phyloP scores from a whole-genome alignment of 2,888 invertebrate genomes.

The Ecdyonurus torrentis region DNA sequence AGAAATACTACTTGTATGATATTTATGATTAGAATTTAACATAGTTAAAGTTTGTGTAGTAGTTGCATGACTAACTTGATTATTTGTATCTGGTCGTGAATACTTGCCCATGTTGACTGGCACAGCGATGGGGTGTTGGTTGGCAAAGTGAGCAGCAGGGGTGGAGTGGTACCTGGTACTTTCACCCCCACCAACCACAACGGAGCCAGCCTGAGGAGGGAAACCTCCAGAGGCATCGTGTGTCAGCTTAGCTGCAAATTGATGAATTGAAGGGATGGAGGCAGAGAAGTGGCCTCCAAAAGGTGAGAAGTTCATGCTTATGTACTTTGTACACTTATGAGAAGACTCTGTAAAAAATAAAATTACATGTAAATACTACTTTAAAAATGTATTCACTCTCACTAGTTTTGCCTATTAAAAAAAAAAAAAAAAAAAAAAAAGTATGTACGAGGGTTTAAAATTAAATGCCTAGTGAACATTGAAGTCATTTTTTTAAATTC shows the following conservation, averaged over 20 bases:
- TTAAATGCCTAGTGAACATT: too few species aligned
- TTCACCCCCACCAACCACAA: slow-evolving; percentile 12
- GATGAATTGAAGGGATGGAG: slow-evolving; percentile 63
- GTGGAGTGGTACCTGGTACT: slow-evolving; percentile 15
- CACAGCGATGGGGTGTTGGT: slow-evolving; percentile 36
- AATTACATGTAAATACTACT: too few species aligned
- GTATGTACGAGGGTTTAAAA: too few species aligned
- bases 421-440: too few species aligned
- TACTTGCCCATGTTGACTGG: slow-evolving; percentile 43
- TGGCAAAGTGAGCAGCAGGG: slow-evolving; percentile 28
- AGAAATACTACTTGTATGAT: slow-evolving; percentile 12
- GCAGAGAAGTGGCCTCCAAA: slow-evolving; percentile 66
- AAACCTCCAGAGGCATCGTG: slow-evolving; percentile 25
- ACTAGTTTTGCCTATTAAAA: too few species aligned
- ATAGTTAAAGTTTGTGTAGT: slow-evolving; percentile 10
- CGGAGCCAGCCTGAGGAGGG: slow-evolving; percentile 13
- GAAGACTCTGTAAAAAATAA: too few species aligned
- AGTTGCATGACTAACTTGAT: slow-evolving; percentile 7
- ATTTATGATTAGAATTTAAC: slow-evolving; percentile 15
- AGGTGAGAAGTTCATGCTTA: slow-evolving; percentile 75
- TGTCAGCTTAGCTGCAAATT: slow-evolving; percentile 59
- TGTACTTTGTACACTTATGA: too few species aligned
- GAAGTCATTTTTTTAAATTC: too few species aligned
- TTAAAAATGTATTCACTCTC: too few species aligned
- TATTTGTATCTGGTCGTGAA: slow-evolving; percentile 28